Conservation (phyloP, 2,888 invertebrate species). For the Geotrupes spiniger region DNA sequence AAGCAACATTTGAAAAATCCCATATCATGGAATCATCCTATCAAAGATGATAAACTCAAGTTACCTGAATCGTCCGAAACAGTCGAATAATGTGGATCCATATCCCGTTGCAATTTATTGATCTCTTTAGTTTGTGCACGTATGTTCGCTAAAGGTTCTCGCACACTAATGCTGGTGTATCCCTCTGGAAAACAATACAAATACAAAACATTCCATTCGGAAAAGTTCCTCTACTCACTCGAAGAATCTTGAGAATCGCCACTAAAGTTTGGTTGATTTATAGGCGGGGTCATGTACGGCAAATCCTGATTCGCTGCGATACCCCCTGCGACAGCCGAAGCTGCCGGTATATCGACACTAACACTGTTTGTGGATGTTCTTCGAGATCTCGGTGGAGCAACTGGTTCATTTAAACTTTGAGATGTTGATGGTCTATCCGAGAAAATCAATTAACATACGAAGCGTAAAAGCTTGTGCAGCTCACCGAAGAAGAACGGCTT, state of each 20-base stretch:
- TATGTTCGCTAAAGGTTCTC: conserved; percentile 81
- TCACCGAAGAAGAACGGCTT: conserved; percentile 25
- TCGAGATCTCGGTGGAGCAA: conserved; percentile 54
- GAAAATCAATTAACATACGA: not conserved
- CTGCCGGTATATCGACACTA: conserved; percentile 72
- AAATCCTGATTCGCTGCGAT: conserved; percentile 84
- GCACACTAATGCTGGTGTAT: conserved; percentile 87
- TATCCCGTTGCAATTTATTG: conserved; percentile 44
- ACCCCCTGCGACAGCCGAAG: conserved; percentile 80
- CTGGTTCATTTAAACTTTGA: conserved; percentile 38
- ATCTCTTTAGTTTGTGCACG: conserved; percentile 62
- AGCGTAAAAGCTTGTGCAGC: not conserved
- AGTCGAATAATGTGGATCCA: conserved; percentile 80
- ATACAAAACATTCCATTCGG: not conserved
- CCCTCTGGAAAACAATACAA: conserved; percentile 62
- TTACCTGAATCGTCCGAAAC: conserved; percentile 87
- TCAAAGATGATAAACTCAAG: conserved; percentile 7
- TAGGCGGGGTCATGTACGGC: conserved; percentile 85
- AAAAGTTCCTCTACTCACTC: conserved; percentile 54
- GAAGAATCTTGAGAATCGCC: conserved; percentile 89
- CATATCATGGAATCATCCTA: not conserved
- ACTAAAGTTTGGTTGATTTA: conserved; percentile 67
- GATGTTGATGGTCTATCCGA: conserved; percentile 30
- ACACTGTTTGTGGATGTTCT: conserved; percentile 53
- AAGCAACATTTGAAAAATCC: not conserved